These are phyloP conservation scores for Andrena marginata DNA, from an alignment of 2,888 invertebrate species.

Conservation along the genomic window DNA sequence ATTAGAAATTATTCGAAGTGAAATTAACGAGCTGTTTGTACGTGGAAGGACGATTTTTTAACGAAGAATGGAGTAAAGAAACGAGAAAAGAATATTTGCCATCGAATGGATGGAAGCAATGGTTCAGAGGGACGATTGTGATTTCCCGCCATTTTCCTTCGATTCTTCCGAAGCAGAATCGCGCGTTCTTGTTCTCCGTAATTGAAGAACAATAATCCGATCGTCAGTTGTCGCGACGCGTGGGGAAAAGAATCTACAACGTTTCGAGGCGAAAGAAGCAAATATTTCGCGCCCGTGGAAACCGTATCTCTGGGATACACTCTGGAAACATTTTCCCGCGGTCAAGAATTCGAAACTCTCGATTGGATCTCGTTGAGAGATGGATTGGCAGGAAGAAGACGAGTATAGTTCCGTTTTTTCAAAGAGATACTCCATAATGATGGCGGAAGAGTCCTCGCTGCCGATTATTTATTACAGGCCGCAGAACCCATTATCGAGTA, in stretches of 20 bases:
- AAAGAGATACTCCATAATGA: slow-evolving; percentile 43
- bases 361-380: background rate
- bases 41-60: background rate
- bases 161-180: background rate
- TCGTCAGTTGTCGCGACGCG: slow-evolving; percentile 36
- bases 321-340: slow-evolving; percentile 45
- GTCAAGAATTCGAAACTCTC: slow-evolving; percentile 37
- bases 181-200: slow-evolving; percentile 24
- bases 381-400: slow-evolving; percentile 56
- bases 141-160: slow-evolving; percentile 21
- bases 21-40: background rate
- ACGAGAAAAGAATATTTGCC: background rate
- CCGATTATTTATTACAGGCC: slow-evolving; percentile 48
- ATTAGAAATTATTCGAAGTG: background rate
- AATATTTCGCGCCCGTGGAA: slow-evolving; percentile 71
- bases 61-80: background rate
- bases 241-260: slow-evolving; percentile 16
- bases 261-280: slow-evolving; percentile 27
- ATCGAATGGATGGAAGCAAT: background rate
- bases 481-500: slow-evolving; percentile 46
- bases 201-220: slow-evolving; percentile 38
- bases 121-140: background rate
- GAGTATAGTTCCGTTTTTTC: slow-evolving; percentile 39
- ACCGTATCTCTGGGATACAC: slow-evolving; percentile 73
- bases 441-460: slow-evolving; percentile 45